A percentile compares a stretch with the other conserved stretches of the same genome.
Conservation (phyloP, 1,140 invertebrate genomes). For the Trichonephila clavata region DNA sequence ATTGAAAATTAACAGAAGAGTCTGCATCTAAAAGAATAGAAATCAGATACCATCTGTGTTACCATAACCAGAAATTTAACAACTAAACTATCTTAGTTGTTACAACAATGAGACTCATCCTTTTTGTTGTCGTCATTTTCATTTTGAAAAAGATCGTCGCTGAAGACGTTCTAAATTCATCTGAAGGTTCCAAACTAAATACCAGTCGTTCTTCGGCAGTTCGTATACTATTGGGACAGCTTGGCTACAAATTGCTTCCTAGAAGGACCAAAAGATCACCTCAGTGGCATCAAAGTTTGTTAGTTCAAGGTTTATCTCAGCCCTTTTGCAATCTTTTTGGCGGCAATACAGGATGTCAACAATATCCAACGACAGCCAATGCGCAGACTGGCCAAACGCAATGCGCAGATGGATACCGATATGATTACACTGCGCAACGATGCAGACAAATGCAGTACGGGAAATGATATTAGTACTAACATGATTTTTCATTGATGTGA, state of each 20-base stretch:
- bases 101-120: not conserved
- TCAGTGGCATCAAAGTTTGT: constrained; percentile 17
- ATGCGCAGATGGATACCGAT: constrained; percentile 4
- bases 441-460: constrained; percentile 32
- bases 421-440: constrained; percentile 4
- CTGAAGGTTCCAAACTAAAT: not conserved
- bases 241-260: not conserved
- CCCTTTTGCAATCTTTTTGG: constrained; percentile 44
- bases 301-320: constrained; percentile 25
- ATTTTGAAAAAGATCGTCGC: not conserved
- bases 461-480: not conserved
- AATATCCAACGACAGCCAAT: not conserved
- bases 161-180: not conserved
- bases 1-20: no score
- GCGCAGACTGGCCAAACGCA: not conserved
- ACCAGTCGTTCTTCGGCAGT: not conserved
- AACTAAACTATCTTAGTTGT: no score
- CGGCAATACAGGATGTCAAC: not conserved
- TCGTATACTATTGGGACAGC: not conserved
- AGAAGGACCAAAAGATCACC: not conserved
- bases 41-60: no score
- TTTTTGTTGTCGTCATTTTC: not conserved
- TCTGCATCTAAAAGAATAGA: no score
- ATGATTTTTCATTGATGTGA: no score
- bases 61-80: no score